These are phyloP conservation scores for Heterotilapia buettikoferi DNA, from an alignment of 2,113 vertebrate species.

Conservation along the genomic window DNA sequence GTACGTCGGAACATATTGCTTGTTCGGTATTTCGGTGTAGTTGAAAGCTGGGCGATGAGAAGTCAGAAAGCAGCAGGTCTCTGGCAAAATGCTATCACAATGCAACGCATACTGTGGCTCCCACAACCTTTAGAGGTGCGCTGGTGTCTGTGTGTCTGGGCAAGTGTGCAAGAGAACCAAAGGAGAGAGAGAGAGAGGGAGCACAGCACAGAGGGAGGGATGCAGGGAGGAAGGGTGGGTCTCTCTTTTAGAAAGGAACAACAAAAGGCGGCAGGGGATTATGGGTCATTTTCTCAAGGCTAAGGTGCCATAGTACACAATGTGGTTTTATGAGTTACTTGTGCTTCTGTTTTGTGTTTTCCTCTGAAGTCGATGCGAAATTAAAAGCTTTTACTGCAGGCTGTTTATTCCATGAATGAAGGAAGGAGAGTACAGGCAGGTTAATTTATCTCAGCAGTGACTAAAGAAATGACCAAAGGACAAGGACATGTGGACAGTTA, in stretches of 20 bases:
- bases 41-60: background rate
- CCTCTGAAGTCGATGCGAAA: background rate
- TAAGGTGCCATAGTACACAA: background rate
- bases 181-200: background rate
- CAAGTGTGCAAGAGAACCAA: background rate
- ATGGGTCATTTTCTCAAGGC: slow-evolving; percentile 33
- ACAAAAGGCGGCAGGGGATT: slow-evolving; percentile 34
- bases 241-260: slow-evolving; percentile 22
- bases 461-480: background rate
- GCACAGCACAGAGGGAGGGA: background rate
- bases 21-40: background rate
- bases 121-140: background rate
- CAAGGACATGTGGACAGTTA: slow-evolving; percentile 7
- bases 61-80: slow-evolving; percentile 5
- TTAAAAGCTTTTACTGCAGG: slow-evolving; percentile 37
- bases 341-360: background rate
- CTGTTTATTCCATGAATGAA: background rate
- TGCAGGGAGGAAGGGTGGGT: slow-evolving; percentile 13
- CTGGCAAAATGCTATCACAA: slow-evolving; percentile 2
- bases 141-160: slow-evolving; percentile 3
- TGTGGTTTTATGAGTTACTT: background rate
- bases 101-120: background rate
- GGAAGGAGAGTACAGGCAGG: background rate
- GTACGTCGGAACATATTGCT: slow-evolving; percentile 58
- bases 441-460: background rate